Evolutionary conservation across 2,113 vertebrate genomes (phyloP).

Genomic region (Labeo catla): DNA sequence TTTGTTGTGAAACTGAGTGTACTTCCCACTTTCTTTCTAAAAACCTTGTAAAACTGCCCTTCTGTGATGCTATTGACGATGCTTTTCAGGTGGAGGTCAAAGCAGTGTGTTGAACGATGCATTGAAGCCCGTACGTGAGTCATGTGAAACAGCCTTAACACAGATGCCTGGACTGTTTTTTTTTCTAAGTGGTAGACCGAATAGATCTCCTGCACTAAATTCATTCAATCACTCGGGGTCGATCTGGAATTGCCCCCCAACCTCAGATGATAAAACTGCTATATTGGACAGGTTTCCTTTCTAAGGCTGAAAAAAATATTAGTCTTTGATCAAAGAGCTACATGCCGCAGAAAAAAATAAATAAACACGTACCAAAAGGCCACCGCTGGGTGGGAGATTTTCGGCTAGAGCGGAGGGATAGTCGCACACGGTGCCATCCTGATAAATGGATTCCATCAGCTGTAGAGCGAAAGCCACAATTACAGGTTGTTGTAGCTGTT

Average conservation of each 20-base stretch:
- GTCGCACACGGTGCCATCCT: neutral
- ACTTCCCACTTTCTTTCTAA: neutral
- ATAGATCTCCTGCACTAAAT: neutral
- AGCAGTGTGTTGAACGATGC: neutral
- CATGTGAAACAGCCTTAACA: neutral
- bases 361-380: neutral
- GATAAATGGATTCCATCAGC: slow-evolving; percentile 32
- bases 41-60: slow-evolving; percentile 12
- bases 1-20: neutral
- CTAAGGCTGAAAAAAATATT: neutral
- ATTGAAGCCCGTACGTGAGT: neutral
- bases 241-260: neutral
- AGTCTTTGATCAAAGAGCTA: neutral
- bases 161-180: neutral
- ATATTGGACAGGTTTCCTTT: neutral
- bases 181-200: slow-evolving; percentile 1
- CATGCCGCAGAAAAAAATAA: neutral
- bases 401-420: neutral
- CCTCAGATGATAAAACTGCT: neutral
- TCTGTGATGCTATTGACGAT: neutral
- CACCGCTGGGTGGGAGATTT: neutral
- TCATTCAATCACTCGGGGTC: neutral
- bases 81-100: neutral
- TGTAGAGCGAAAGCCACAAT: slow-evolving; percentile 44
- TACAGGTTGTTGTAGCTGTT: slow-evolving; percentile 46